These are phyloP conservation scores for Melitaea athalia DNA, from an alignment of 2,888 invertebrate genomes.

Conservation along the genomic window DNA sequence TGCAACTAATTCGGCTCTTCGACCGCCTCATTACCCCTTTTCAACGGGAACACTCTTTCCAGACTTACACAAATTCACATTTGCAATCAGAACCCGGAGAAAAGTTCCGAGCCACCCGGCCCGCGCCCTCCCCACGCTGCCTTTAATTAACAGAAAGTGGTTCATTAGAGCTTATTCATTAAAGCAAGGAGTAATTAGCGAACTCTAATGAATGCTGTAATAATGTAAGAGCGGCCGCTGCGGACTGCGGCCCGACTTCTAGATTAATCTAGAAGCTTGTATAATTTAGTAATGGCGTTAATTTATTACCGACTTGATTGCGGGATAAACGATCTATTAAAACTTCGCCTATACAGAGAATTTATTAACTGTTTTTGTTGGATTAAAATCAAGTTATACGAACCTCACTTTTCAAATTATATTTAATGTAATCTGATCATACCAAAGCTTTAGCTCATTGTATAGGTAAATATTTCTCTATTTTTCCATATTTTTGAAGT, in stretches of 20 bases:
- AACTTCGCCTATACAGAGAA: constrained; percentile 43
- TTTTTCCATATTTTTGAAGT: no score
- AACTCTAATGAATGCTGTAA: constrained; percentile 92
- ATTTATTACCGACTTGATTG: constrained; percentile 76
- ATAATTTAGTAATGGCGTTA: constrained; percentile 79
- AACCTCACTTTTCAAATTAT: constrained; percentile 14
- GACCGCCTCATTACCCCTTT: constrained; percentile 81
- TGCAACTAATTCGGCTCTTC: constrained; percentile 74
- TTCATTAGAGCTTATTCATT: constrained; percentile 95
- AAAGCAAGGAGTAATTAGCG: constrained; percentile 95
- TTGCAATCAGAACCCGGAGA: constrained; percentile 82
- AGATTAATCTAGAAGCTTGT: constrained; percentile 79
- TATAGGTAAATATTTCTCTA: no score
- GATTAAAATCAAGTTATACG: constrained; percentile 21
- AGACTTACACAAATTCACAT: constrained; percentile 83
- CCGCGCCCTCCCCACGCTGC: constrained; percentile 73
- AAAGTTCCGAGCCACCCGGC: constrained; percentile 65
- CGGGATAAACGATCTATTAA: constrained; percentile 62
- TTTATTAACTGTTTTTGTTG: constrained; percentile 35
- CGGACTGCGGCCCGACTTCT: constrained; percentile 79
- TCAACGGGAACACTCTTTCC: constrained; percentile 78
- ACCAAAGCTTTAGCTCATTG: no score
- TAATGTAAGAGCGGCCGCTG: constrained; percentile 85
- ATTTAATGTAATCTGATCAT: constrained; percentile 4
- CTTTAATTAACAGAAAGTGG: constrained; percentile 95